Conservation (phyloP, 2,888 invertebrate genomes). For the Desoria tigrina region DNA sequence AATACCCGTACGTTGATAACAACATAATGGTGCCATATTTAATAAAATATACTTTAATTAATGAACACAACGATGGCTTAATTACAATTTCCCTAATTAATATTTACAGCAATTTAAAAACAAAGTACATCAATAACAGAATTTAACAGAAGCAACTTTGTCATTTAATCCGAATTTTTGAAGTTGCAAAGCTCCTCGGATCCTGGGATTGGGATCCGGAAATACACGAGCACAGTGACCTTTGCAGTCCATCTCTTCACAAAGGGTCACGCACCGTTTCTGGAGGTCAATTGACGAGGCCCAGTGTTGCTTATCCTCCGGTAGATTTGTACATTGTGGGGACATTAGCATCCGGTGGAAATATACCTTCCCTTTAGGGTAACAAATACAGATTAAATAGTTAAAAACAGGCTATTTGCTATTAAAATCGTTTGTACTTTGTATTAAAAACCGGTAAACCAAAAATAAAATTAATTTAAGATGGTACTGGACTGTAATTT, state of each 20-base stretch:
- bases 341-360: constrained; percentile 22
- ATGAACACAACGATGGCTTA: too few species aligned
- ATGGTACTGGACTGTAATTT: too few species aligned
- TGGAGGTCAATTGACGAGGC: constrained; percentile 41
- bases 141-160: constrained; percentile 36
- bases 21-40: too few species aligned
- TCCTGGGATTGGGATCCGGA: constrained; percentile 4
- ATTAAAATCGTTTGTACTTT: too few species aligned
- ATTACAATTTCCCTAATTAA: too few species aligned
- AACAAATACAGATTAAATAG: background rate
- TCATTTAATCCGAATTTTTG: constrained; percentile 28
- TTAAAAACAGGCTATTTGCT: too few species aligned
- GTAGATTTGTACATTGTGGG: constrained; percentile 31
- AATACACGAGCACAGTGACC: constrained; percentile 31
- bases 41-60: too few species aligned
- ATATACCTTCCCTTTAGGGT: constrained; percentile 30
- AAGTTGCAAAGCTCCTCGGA: constrained; percentile 20
- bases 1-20: too few species aligned
- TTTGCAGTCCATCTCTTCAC: constrained; percentile 32
- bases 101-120: too few species aligned
- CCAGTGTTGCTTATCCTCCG: constrained; percentile 27
- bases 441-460: too few species aligned
- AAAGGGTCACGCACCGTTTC: constrained; percentile 33
- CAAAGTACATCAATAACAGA: constrained; percentile 30
- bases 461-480: too few species aligned